Conservation (phyloP, 2,888 invertebrate genomes). For the Dendrolimus houi region DNA sequence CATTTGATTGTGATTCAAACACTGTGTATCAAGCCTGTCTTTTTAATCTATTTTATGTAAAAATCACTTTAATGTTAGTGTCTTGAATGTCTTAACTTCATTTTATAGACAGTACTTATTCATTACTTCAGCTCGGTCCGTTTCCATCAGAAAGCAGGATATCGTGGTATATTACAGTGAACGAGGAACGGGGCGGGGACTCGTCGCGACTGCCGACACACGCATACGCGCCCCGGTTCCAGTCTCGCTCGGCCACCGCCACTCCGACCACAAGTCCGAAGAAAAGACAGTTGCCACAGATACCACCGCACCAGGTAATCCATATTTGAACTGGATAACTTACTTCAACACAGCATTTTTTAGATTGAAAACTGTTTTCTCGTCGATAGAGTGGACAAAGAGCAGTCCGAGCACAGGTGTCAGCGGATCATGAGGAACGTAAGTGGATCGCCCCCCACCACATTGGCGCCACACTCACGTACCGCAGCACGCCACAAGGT, state of each 20-base stretch:
- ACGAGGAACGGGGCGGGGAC: slow-evolving; percentile 43
- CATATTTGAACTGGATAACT: not conserved
- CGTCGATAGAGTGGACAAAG: slow-evolving; percentile 73
- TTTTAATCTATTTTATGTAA: not conserved
- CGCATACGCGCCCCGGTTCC: slow-evolving; percentile 81
- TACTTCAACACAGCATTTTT: no score
- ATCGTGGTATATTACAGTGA: slow-evolving; percentile 40
- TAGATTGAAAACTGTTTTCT: slow-evolving; percentile 6
- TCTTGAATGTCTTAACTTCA: not conserved
- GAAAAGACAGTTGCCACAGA: slow-evolving; percentile 96
- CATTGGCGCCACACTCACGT: slow-evolving; percentile 86
- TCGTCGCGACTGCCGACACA: slow-evolving; percentile 68
- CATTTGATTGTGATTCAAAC: not conserved
- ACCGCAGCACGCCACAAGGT: slow-evolving; percentile 87
- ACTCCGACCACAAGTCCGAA: slow-evolving; percentile 97
- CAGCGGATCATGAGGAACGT: slow-evolving; percentile 85
- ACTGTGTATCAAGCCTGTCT: not conserved
- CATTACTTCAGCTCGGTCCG: slow-evolving; percentile 1
- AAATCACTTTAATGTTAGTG: not conserved
- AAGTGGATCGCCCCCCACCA: slow-evolving; percentile 82
- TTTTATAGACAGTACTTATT: not conserved
- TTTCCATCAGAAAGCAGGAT: slow-evolving; percentile 22
- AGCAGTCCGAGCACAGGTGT: slow-evolving; percentile 82
- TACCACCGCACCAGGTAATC: slow-evolving; percentile 82
- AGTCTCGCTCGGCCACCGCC: slow-evolving; percentile 91